phyloP scores from a whole-genome alignment of 53 echinoderm and acorn worm genomes.

The Patiria pectinifera region DNA sequence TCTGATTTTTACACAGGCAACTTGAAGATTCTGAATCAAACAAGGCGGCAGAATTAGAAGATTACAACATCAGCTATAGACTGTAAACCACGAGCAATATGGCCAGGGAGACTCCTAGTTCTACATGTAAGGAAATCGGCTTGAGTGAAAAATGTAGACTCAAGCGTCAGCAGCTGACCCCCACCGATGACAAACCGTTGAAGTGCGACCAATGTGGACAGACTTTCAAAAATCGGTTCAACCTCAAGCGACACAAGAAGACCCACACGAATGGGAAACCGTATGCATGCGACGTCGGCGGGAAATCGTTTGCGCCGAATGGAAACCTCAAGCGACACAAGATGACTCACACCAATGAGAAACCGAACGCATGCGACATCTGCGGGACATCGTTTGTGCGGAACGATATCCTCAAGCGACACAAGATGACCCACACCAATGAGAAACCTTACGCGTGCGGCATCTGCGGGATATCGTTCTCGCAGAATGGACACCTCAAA shows the following conservation, averaged over 20 bases:
- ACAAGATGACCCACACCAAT: constrained; percentile 50
- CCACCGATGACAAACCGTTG: constrained; percentile 20
- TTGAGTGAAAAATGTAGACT: no score
- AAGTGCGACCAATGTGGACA: constrained; percentile 49
- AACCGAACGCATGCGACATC: constrained; percentile 26
- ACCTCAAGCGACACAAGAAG: neutral
- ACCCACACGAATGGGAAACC: neutral
- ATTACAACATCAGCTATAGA: no score
- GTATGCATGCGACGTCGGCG: constrained; percentile 26
- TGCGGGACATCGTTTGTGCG: constrained; percentile 44
- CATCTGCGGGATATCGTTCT: constrained; percentile 31
- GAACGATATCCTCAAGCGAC: neutral
- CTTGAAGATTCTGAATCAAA: no score
- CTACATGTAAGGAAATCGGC: no score
- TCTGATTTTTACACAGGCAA: no score
- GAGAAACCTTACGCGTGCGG: constrained; percentile 14
- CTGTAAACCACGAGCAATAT: no score
- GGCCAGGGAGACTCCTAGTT: no score
- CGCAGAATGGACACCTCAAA: neutral
- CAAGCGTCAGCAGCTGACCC: constrained; percentile 48
- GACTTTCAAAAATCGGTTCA: no score
- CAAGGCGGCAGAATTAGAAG: no score
- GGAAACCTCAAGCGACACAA: constrained; percentile 52
- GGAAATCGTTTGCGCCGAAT: constrained; percentile 4
- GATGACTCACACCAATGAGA: constrained; percentile 26